phyloP scores from a whole-genome alignment of 2,113 vertebrate genomes.

The Aphelocoma coerulescens region DNA sequence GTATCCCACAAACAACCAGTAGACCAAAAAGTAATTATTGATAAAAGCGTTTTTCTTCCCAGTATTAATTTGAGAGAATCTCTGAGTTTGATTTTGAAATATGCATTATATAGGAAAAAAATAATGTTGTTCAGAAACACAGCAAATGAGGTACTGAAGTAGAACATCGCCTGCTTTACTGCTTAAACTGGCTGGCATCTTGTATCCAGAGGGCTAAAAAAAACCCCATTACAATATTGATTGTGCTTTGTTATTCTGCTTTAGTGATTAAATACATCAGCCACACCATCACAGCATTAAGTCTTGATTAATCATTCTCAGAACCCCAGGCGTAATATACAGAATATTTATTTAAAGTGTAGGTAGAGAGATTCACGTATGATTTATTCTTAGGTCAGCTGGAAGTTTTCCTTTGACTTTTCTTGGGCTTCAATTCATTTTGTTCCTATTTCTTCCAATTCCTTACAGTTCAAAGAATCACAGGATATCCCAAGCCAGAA shows the following conservation, averaged over 20 bases:
- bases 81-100: not conserved
- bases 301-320: conserved; percentile 48
- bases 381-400: not conserved
- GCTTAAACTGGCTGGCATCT: not conserved
- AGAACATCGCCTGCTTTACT: not conserved
- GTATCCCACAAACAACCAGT: not conserved
- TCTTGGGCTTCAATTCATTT: not conserved
- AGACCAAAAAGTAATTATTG: conserved; percentile 29
- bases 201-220: not conserved
- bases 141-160: not conserved
- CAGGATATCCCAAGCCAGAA: not conserved
- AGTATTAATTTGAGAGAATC: not conserved
- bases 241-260: conserved; percentile 43
- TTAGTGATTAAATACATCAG: conserved; percentile 52
- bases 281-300: not conserved
- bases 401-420: not conserved
- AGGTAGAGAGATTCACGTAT: not conserved
- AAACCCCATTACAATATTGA: conserved; percentile 17
- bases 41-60: conserved; percentile 4
- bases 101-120: not conserved
- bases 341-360: conserved; percentile 3
- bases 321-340: not conserved
- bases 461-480: not conserved
- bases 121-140: not conserved
- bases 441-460: not conserved